Evolutionary conservation across 2,113 vertebrate species (phyloP), one percentile per base, ranked within the genome.

Genomic region (Gnathonemus echidnorhynchus): DNA sequence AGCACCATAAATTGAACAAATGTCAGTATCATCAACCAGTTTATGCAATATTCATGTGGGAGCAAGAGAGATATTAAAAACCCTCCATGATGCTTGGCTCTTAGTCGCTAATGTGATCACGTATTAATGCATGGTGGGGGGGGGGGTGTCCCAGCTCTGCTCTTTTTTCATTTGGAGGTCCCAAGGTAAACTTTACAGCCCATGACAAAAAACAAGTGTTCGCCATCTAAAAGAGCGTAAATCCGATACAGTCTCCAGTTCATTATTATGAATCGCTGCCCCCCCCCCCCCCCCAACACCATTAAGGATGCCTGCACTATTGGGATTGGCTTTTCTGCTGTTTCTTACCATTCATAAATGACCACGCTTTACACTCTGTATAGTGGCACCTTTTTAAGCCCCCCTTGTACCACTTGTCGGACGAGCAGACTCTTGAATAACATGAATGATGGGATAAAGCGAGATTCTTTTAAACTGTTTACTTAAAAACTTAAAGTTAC

Each of bases 251-350:
- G 46, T 21, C 77, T 70, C 24, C 15, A 46, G 50, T 35, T 86
- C 77, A 27, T 89, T 90, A 48, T 89, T 50, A 17, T 42, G 83
- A 66, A 53, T 74, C 45, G 39, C 24, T 89, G 80, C 88, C 85
- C 46, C n/a, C 13, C 50, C 0, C 50, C n/a, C n/a, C n/a, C 48
- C 49, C 0, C 50, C 50, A 49, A 13, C 19, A 56, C 19, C 56
- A 58, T 53, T 53, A 24, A 24, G 8, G 15, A 45, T 24, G 7
- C 2, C 35, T 46, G 31, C 77, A 46, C 42, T 17, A 4, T 3
- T 3, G 80, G 1, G 45, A 9, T 58, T n/a, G 56, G 56, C 56
- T n/a, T 58, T 84, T 46, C 35, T n/a, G 66, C 66, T 35, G 21
- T 9, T 24, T 58, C 21, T 9, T 58, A 2, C 53, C 53, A 56